These are phyloP conservation scores for Alitta virens DNA, from an alignment of 2,888 invertebrate genomes.

Conservation along the genomic window DNA sequence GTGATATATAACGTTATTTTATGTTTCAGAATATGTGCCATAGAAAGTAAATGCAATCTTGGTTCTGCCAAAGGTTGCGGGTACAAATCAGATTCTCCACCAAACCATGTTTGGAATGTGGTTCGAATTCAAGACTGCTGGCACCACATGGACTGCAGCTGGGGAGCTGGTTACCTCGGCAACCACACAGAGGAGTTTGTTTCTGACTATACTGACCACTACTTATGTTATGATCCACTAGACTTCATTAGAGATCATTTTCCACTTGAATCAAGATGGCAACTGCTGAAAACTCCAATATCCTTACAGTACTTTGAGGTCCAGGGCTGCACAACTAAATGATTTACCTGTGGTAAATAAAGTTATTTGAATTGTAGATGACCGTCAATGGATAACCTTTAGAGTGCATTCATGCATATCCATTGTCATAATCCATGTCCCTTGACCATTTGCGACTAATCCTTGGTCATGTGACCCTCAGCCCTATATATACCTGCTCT, in stretches of 20 bases:
- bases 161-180: neutral
- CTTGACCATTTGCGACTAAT: too few relatives aligned
- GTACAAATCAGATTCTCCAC: neutral
- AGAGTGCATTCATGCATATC: too few relatives aligned
- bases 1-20: too few relatives aligned
- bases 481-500: too few relatives aligned
- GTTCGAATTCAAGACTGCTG: neutral
- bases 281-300: neutral
- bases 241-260: slow-evolving; percentile 1
- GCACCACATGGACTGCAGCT: neutral
- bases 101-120: neutral
- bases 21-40: neutral
- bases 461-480: too few relatives aligned
- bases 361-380: too few relatives aligned
- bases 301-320: neutral
- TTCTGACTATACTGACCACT: neutral
- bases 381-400: too few relatives aligned
- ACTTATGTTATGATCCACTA: neutral
- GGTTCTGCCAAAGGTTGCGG: neutral
- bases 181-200: neutral
- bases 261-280: neutral
- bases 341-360: too few relatives aligned
- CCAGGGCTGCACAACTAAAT: neutral
- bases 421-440: too few relatives aligned
- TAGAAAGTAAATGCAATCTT: neutral